These are phyloP conservation scores for Gnatocerus cornutus DNA, from an alignment of 2,888 invertebrate species.

Conservation along the genomic window DNA sequence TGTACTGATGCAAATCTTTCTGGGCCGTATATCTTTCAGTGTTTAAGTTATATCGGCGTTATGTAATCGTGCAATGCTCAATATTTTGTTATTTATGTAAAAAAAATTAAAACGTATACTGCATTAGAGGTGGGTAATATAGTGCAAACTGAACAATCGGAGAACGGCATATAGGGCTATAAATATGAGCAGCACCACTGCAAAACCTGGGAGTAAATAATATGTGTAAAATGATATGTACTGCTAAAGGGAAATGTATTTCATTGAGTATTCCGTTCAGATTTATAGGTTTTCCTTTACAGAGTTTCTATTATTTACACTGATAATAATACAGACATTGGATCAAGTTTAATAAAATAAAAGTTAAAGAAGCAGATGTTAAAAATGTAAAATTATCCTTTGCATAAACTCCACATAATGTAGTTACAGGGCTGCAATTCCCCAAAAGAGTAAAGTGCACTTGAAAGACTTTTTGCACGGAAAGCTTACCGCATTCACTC, in stretches of 20 bases:
- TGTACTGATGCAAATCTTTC: constrained; percentile 45
- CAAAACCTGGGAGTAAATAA: too few relatives aligned
- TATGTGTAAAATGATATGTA: too few relatives aligned
- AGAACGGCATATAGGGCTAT: neutral
- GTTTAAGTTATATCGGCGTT: constrained; percentile 38
- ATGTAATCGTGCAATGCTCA: constrained; percentile 31
- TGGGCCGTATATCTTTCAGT: constrained; percentile 44
- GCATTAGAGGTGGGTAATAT: constrained; percentile 16
- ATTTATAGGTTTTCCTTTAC: too few relatives aligned
- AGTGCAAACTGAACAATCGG: neutral
- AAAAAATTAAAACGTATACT: constrained; percentile 25
- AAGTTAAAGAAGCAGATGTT: too few relatives aligned
- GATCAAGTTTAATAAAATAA: neutral
- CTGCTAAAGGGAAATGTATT: too few relatives aligned
- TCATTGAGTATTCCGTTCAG: too few relatives aligned
- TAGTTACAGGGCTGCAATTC: too few relatives aligned
- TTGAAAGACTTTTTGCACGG: constrained; percentile 12
- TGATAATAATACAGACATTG: neutral
- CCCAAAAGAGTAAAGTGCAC: too few relatives aligned
- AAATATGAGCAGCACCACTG: neutral
- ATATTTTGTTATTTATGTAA: constrained; percentile 36
- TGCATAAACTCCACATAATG: too few relatives aligned
- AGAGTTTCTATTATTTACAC: too few relatives aligned
- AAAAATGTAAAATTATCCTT: too few relatives aligned
- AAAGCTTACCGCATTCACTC: constrained; percentile 26